These are phyloP conservation scores for Festucalex cinctus DNA, from an alignment of 2,113 vertebrate species.

Conservation along the genomic window DNA sequence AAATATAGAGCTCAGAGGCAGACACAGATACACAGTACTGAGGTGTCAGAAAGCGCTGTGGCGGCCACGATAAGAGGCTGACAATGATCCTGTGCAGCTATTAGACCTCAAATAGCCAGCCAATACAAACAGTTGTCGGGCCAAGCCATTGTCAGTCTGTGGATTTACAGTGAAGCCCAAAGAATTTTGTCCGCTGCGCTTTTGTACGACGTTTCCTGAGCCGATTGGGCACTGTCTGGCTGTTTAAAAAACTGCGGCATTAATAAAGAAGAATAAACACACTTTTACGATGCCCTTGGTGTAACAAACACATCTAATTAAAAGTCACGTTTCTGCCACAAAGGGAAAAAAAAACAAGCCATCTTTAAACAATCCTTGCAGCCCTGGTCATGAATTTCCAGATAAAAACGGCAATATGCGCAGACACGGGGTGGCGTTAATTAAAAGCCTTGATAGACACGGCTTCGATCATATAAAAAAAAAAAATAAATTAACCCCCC, in stretches of 20 bases:
- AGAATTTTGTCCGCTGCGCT: constrained; percentile 52
- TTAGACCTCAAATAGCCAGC: constrained; percentile 90
- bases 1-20: constrained; percentile 6
- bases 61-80: constrained; percentile 86
- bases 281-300: constrained; percentile 20
- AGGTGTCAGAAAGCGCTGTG: constrained; percentile 84
- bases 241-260: constrained; percentile 11
- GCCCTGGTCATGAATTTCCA: constrained; percentile 63
- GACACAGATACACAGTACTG: neutral
- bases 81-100: constrained; percentile 92
- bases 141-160: constrained; percentile 84
- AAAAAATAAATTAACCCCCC: neutral
- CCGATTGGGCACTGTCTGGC: constrained; percentile 50
- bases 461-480: constrained; percentile 64
- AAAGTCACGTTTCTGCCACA: constrained; percentile 61
- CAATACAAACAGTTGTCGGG: constrained; percentile 81
- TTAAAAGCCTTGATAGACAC: constrained; percentile 73
- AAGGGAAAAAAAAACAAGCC: constrained; percentile 43
- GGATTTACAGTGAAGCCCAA: constrained; percentile 80
- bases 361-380: constrained; percentile 63
- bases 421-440: constrained; percentile 62
- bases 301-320: constrained; percentile 67
- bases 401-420: constrained; percentile 63
- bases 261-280: constrained; percentile 64
- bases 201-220: constrained; percentile 59